Evolutionary conservation across 64 coral and sea anemone species (phyloP), one percentile per base, ranked within the genome.

Genomic region (Montipora capricornis): DNA sequence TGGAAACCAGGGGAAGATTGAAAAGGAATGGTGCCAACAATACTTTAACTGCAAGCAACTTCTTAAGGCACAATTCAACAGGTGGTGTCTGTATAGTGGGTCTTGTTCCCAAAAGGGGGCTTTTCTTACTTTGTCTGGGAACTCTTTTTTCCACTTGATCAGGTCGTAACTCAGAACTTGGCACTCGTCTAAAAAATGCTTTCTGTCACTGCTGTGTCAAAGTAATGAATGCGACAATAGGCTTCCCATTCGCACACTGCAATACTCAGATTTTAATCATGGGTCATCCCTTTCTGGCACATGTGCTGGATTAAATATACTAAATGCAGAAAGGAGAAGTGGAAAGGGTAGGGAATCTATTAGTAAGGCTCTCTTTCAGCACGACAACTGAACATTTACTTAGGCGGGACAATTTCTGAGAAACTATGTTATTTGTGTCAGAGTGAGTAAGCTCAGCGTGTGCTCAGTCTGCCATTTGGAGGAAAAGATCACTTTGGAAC

Each of bases 221-320:
- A 83, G 70, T 57, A 84, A 16, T 92, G 90, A n/a, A 6, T 92
- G 6, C 6, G 79, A 62, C 67, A 92, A 17, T n/a, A 3, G 13
- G 64, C 82, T 75, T 37, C 8, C 55, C 50, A 15, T 17, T 9
- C n/a, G n/a, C 10, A 12, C 69, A 45, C 17, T 84, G 50, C 80
- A 80, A 92, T 84, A 92, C 9, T 92, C 90, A 55, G 19, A 59
- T n/a, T n/a, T n/a, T 22, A 92, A 92, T 57, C 90, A 70, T 3
- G 90, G 80, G 14, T 85, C 44, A 8, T 47, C 80, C 57, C 90
- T 84, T 57, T 92, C 90, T 61, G 68, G 90, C 37, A 84, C 55
- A 49, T 76, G 80, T 45, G 49, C 4, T 3, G 90, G 90, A 22
- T 92, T 69, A 13, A 75, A n/a, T n/a, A n/a, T n/a, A n/a, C n/a